A percentile compares a stretch with the other conserved stretches of the same genome.
These are phyloP conservation scores for Oscheius myriophilus DNA, from an alignment of 2,888 invertebrate genomes.

Conservation along the genomic window DNA sequence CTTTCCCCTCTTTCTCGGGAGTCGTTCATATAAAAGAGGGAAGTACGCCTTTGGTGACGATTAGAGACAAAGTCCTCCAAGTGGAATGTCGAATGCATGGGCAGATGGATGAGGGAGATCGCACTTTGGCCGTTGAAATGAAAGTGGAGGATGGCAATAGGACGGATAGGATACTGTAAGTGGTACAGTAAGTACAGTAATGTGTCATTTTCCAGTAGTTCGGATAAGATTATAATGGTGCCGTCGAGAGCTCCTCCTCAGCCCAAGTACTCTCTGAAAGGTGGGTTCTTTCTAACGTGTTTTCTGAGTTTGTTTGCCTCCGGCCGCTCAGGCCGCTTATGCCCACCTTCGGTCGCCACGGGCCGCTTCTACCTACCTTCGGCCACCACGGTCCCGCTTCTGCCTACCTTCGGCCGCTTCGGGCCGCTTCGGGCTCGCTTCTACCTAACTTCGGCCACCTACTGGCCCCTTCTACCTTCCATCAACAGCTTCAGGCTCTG, in stretches of 20 bases:
- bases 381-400: no score
- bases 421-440: no score
- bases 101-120: slow-evolving; percentile 28
- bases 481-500: no score
- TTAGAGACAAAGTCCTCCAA: slow-evolving; percentile 60
- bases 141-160: slow-evolving; percentile 37
- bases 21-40: slow-evolving; percentile 61
- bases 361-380: no score
- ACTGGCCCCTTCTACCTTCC: no score
- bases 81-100: slow-evolving; percentile 29
- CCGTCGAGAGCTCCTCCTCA: slow-evolving; percentile 12
- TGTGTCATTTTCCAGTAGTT: slow-evolving; percentile 1
- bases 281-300: no score
- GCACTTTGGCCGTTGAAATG: slow-evolving; percentile 41
- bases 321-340: no score
- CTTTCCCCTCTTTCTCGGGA: slow-evolving; percentile 32
- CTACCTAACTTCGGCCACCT: no score
- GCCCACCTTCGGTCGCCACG: no score
- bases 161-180: slow-evolving; percentile 30
- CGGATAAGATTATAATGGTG: slow-evolving; percentile 21
- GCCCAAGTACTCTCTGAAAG: slow-evolving; percentile 22
- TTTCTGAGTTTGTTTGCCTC: no score
- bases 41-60: slow-evolving; percentile 60
- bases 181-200: neutral
- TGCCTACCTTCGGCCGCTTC: no score